These are phyloP conservation scores for Anodontia alba DNA, from an alignment of 2,888 invertebrate species.

Conservation along the genomic window DNA sequence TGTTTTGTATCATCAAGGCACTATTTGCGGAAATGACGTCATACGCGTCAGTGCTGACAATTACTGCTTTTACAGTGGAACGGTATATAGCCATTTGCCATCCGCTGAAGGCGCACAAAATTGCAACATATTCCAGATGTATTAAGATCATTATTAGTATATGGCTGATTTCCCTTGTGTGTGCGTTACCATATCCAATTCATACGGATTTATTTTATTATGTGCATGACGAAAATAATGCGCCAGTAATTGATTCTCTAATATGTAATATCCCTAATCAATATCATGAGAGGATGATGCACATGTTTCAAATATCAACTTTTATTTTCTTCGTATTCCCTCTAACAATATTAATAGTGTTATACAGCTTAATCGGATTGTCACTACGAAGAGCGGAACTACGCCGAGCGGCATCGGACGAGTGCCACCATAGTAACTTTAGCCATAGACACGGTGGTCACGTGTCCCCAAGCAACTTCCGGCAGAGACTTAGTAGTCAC, in stretches of 20 bases:
- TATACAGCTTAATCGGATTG: conserved; percentile 87
- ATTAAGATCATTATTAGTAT: conserved; percentile 93
- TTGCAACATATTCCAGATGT: conserved; percentile 93
- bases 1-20: conserved; percentile 85
- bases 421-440: conserved; percentile 22
- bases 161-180: conserved; percentile 91
- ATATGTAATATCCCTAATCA: conserved; percentile 77
- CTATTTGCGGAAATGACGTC: conserved; percentile 88
- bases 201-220: conserved; percentile 79
- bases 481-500: not conserved
- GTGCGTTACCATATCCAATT: conserved; percentile 87
- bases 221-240: conserved; percentile 52
- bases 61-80: conserved; percentile 96
- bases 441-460: conserved; percentile 15
- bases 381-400: conserved; percentile 71
- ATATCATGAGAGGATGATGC: conserved; percentile 70
- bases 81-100: conserved; percentile 95
- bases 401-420: conserved; percentile 57
- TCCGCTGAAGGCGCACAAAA: conserved; percentile 92
- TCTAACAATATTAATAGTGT: conserved; percentile 89
- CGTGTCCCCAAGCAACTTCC: not conserved
- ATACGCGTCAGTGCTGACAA: conserved; percentile 95
- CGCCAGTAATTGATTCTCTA: conserved; percentile 72
- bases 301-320: conserved; percentile 91
- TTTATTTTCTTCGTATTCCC: conserved; percentile 93